Conservation (phyloP, 2,113 vertebrate species). For the Xiphophorus maculatus region DNA sequence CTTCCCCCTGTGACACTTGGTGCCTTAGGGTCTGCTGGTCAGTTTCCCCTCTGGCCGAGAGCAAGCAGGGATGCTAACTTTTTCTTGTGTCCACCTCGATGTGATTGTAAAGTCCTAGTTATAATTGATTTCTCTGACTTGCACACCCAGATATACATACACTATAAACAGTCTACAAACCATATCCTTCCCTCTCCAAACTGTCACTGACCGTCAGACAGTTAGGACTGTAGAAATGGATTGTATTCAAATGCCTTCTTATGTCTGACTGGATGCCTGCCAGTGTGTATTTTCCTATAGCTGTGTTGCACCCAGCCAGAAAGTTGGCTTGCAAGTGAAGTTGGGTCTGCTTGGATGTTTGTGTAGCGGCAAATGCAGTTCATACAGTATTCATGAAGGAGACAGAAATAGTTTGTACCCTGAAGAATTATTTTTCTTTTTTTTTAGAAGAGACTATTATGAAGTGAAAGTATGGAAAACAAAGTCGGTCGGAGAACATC, state of each 20-base stretch:
- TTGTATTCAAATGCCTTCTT: constrained; percentile 59
- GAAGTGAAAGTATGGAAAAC: constrained; percentile 34
- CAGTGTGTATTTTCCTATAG: constrained; percentile 70
- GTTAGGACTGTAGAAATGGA: constrained; percentile 65
- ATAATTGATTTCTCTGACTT: not conserved
- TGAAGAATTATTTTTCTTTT: constrained; percentile 49
- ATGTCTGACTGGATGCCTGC: constrained; percentile 56
- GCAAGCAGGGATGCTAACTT: constrained; percentile 24
- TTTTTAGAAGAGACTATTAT: constrained; percentile 46
- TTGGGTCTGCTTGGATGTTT: constrained; percentile 67
- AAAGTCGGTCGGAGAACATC: constrained; percentile 21
- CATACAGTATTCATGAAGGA: constrained; percentile 74
- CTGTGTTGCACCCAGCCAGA: constrained; percentile 62
- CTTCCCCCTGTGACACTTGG: constrained; percentile 70
- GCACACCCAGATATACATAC: not conserved
- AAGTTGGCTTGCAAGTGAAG: constrained; percentile 62
- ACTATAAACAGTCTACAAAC: constrained; percentile 16
- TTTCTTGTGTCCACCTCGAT: not conserved
- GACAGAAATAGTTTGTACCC: constrained; percentile 71
- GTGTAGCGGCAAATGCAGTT: constrained; percentile 66
- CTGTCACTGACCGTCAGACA: constrained; percentile 40
- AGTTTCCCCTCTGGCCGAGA: constrained; percentile 13
- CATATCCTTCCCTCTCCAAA: constrained; percentile 8
- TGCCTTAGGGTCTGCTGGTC: constrained; percentile 64
- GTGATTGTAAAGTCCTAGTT: constrained; percentile 14